These are phyloP conservation scores for Meganola albula DNA, from an alignment of 2,888 invertebrate genomes.

Conservation along the genomic window DNA sequence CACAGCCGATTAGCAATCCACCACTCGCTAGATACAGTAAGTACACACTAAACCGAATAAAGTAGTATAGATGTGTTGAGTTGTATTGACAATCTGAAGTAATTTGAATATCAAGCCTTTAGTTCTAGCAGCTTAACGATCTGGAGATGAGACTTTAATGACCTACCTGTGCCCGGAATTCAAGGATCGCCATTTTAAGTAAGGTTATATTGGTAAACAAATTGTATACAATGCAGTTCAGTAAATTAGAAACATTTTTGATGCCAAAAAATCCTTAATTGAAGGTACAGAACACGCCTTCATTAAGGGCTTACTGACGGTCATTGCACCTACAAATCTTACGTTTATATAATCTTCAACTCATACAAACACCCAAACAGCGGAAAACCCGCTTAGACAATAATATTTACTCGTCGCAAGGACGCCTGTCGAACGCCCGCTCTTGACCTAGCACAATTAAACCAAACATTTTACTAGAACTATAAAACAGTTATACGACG, in stretches of 20 bases:
- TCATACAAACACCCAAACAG: slow-evolving; percentile 64
- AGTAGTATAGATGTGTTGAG: too few species aligned
- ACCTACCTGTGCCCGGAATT: too few species aligned
- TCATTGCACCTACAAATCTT: slow-evolving; percentile 44
- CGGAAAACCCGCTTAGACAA: slow-evolving; percentile 75
- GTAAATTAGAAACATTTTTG: too few species aligned
- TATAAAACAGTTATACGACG: slow-evolving; percentile 76
- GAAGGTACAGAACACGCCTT: too few species aligned
- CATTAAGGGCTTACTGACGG: slow-evolving; percentile 18
- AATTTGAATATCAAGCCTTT: too few species aligned
- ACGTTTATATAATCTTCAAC: slow-evolving; percentile 52
- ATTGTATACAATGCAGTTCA: too few species aligned
- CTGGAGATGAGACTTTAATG: too few species aligned
- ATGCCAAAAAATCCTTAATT: too few species aligned
- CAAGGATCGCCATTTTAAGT: too few species aligned
- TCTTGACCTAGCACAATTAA: slow-evolving; percentile 78
- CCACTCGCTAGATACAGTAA: slow-evolving; percentile 12
- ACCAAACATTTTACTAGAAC: slow-evolving; percentile 76
- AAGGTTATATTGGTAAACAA: too few species aligned
- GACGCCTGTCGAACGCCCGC: slow-evolving; percentile 74
- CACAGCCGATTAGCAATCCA: slow-evolving; percentile 36
- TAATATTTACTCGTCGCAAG: slow-evolving; percentile 76
- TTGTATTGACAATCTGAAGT: too few species aligned
- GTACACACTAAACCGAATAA: slow-evolving; percentile 2
- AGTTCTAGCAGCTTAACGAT: too few species aligned